Conservation (phyloP, 2,888 invertebrate species). For the Aromia moschata region DNA sequence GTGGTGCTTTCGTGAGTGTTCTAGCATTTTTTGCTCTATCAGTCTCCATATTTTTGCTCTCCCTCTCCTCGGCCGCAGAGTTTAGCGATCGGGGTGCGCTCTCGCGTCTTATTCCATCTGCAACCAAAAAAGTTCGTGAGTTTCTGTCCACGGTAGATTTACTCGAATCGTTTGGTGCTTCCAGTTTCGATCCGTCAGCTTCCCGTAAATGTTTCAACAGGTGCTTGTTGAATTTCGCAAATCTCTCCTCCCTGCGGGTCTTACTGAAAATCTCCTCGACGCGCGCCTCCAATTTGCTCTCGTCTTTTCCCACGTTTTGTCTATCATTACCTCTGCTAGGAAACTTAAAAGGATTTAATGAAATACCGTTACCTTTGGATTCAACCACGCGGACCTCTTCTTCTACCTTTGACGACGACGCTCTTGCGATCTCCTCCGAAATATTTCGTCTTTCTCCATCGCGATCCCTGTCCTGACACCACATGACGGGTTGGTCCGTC, state of each 20-base stretch:
- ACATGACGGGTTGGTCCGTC: neutral
- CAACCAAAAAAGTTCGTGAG: neutral
- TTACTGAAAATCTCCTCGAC: constrained; percentile 3
- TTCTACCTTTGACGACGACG: no score
- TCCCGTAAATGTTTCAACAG: constrained; percentile 7
- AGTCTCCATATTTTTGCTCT: no score
- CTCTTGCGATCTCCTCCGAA: neutral
- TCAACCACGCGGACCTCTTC: neutral
- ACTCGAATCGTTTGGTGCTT: no score
- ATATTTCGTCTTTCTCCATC: neutral
- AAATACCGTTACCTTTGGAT: neutral
- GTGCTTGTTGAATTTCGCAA: constrained; percentile 11
- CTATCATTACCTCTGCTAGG: neutral
- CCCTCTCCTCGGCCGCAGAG: no score
- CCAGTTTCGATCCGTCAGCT: no score
- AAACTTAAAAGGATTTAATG: neutral
- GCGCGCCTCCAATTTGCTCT: neutral
- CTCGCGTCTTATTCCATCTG: no score
- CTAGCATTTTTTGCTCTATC: no score
- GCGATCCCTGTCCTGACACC: neutral
- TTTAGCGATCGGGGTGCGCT: neutral
- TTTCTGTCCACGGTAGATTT: neutral
- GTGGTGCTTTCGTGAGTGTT: neutral
- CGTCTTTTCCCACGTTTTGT: neutral
- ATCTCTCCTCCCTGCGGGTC: neutral